Base-by-base conservation (phyloP, 2,888 invertebrate genomes). In the Carcina quercana region DNA sequence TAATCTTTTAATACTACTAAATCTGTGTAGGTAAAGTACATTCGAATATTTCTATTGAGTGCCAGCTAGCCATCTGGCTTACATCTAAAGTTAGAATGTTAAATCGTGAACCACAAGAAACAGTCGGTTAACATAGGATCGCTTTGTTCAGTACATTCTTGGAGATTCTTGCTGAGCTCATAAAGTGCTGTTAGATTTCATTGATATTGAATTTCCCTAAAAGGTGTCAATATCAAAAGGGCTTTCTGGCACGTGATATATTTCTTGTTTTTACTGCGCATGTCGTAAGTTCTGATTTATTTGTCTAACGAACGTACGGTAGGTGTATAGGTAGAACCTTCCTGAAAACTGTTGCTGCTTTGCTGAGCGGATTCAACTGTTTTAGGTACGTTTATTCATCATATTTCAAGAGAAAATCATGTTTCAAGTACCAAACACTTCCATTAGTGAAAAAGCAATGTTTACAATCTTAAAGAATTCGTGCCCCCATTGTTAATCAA, bases 61-160 rank as follows among this genome's bases (percentile, higher is more conserved):
- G 65, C 63, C 70, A 65, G 72, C 68, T 60, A 68, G 83, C 80
- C 82, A 83, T 83, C 82, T 83, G 82, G 82, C 71, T 76, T 75
- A 69, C 72, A 76, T 78, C 82, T 83, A 83, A 80, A 82, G 75
- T 83, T 83, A 83, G 82, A 78, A 73, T 76, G 73, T 74, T 72
- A 75, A 78, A 79, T 78, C 76, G 79, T 82, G 76, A 80, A 83
- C 75, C 69, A 63, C 63, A 61, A 62, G 63, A 66, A 71, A 71
- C 71, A 71, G 69, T 67, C 67, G 58, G 55, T 54, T 55, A 65
- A 61, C 59, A 58, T 71, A 69, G 58, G 65, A 61, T 43, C 54
- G 38, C 50, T 17, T 10, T 17, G 15, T 8, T 20, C 20, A 3
- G 20, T 20, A 8, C 20, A 20, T 20, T n/a, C n/a, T 8, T 20